Conservation (phyloP, 2,888 invertebrate genomes). For the Entomobrya multifasciata region DNA sequence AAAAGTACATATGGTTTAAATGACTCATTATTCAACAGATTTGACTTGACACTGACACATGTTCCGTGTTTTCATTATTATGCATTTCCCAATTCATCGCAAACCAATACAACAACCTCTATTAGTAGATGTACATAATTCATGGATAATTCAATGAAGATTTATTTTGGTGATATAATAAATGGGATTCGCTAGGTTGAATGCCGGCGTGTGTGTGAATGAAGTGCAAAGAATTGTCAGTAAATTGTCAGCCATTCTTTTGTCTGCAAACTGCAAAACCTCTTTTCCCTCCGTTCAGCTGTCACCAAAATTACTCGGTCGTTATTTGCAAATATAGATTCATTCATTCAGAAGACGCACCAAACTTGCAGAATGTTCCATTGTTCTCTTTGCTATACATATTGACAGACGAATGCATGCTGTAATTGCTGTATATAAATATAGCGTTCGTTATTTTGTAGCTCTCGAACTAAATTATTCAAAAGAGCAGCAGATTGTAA, state of each 20-base stretch:
- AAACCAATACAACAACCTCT: too few relatives aligned
- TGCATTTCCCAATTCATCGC: slow-evolving; percentile 43
- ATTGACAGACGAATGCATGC: slow-evolving; percentile 53
- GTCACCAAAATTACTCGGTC: slow-evolving; percentile 56
- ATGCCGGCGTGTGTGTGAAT: slow-evolving; percentile 29
- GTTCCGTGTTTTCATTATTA: slow-evolving; percentile 42
- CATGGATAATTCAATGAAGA: slow-evolving; percentile 17
- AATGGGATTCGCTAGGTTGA: slow-evolving; percentile 17
- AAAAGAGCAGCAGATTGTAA: background rate
- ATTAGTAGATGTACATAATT: slow-evolving; percentile 35
- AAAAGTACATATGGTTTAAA: slow-evolving; percentile 8
- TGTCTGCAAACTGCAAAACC: slow-evolving; percentile 8
- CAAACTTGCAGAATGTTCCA: too few relatives aligned
- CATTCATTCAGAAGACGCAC: background rate
- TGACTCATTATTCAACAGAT: slow-evolving; percentile 21
- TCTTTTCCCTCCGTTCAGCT: slow-evolving; percentile 33
- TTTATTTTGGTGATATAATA: slow-evolving; percentile 38
- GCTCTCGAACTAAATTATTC: too few relatives aligned
- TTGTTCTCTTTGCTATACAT: slow-evolving; percentile 42
- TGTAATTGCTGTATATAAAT: background rate
- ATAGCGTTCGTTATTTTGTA: too few relatives aligned
- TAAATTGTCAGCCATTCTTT: slow-evolving; percentile 45
- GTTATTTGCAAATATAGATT: slow-evolving; percentile 46
- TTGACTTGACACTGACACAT: slow-evolving; percentile 61
- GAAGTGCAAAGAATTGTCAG: slow-evolving; percentile 56